phyloP scores from a whole-genome alignment of 1,140 invertebrate genomes.

The Anastatus disparis region DNA sequence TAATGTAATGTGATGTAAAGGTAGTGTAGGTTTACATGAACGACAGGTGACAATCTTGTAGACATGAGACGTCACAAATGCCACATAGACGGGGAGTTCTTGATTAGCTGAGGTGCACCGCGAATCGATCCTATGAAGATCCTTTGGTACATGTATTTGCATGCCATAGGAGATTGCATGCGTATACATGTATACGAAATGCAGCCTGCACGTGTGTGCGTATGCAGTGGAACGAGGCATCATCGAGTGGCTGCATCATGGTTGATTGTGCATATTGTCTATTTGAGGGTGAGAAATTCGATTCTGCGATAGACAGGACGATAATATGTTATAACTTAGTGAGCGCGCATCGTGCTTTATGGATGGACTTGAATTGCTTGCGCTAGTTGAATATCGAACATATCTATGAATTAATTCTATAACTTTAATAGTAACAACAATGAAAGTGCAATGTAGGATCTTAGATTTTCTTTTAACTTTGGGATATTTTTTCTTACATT shows the following conservation, averaged over 20 bases:
- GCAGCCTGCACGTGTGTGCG: background rate
- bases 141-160: background rate
- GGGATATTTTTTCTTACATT: too few relatives aligned
- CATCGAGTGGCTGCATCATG: background rate
- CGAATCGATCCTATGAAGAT: conserved; percentile 2
- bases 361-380: too few relatives aligned
- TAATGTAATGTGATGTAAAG: too few relatives aligned
- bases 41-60: conserved; percentile 18
- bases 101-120: background rate
- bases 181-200: background rate
- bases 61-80: too few relatives aligned
- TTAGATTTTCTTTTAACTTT: too few relatives aligned
- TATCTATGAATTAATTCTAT: too few relatives aligned
- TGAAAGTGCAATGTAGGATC: too few relatives aligned
- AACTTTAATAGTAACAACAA: too few relatives aligned
- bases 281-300: background rate
- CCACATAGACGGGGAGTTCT: too few relatives aligned
- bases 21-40: background rate
- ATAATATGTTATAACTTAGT: conserved; percentile 22
- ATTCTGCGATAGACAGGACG: conserved; percentile 26
- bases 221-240: background rate
- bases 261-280: conserved; percentile 14
- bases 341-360: background rate
- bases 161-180: background rate
- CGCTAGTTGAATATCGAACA: too few relatives aligned